A percentile compares a stretch with the other conserved stretches of the same genome.
Conservation (phyloP, 1,140 invertebrate species). For the Prorops nasuta region DNA sequence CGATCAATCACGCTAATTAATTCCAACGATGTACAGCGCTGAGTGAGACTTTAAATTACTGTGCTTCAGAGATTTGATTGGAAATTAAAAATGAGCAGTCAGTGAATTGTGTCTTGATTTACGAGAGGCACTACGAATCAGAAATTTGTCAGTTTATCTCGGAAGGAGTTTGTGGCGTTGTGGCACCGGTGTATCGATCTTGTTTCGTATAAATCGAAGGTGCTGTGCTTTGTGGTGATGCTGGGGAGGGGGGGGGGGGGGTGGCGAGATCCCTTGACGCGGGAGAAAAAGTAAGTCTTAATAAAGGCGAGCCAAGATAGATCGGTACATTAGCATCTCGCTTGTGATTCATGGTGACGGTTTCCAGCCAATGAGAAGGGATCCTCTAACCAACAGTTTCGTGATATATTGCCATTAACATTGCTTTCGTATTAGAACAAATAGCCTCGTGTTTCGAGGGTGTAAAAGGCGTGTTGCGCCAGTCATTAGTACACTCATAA, state of each 20-base stretch:
- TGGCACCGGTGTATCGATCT: conserved; percentile 21
- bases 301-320: conserved; percentile 46
- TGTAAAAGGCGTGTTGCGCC: conserved; percentile 27
- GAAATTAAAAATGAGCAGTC: no score
- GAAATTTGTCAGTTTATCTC: neutral
- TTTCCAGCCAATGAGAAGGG: neutral
- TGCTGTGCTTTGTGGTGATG: no score
- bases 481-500: no score
- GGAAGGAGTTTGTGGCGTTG: neutral
- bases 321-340: conserved; percentile 50
- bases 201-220: conserved; percentile 17
- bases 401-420: conserved; percentile 47
- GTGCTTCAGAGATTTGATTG: no score
- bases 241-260: neutral
- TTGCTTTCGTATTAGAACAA: conserved; percentile 48
- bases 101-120: no score
- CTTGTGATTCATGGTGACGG: conserved; percentile 46
- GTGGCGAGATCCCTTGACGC: conserved; percentile 5
- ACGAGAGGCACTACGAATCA: neutral
- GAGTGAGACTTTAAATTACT: no score
- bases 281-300: conserved; percentile 45
- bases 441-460: conserved; percentile 27
- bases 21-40: no score
- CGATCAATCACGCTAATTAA: no score
- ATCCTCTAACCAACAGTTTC: neutral